Conservation (phyloP, 2,113 vertebrate species). For the Chiloscyllium plagiosum region DNA sequence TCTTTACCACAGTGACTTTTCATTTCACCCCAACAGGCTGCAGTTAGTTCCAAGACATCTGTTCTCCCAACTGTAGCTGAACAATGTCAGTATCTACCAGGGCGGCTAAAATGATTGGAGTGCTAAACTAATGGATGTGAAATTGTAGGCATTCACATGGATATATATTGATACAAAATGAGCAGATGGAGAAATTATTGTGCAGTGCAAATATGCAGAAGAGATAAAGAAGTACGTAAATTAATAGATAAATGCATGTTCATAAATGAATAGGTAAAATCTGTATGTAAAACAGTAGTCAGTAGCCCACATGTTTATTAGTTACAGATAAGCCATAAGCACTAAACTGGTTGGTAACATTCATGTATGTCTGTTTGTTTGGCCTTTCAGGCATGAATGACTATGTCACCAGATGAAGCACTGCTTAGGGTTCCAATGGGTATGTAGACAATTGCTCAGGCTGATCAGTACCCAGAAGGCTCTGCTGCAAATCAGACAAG, state of each 20-base stretch:
- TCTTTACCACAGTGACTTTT: neutral
- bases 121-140: neutral
- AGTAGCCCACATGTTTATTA: neutral
- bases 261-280: too few species aligned
- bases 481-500: too few species aligned
- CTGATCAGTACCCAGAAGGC: too few species aligned
- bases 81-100: neutral
- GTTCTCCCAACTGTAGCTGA: neutral
- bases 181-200: neutral
- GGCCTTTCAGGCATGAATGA: too few species aligned
- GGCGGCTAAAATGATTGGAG: neutral
- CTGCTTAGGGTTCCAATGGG: too few species aligned
- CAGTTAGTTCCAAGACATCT: neutral
- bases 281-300: neutral
- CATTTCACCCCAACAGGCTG: neutral
- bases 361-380: neutral
- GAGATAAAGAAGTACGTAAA: neutral
- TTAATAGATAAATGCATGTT: neutral
- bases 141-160: neutral
- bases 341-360: neutral
- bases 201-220: neutral
- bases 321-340: neutral
- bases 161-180: neutral
- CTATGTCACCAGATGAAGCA: too few species aligned
- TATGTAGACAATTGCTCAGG: too few species aligned